phyloP scores from a whole-genome alignment of 2,797 vertebrate genomes.

The Thunnus albacares region DNA sequence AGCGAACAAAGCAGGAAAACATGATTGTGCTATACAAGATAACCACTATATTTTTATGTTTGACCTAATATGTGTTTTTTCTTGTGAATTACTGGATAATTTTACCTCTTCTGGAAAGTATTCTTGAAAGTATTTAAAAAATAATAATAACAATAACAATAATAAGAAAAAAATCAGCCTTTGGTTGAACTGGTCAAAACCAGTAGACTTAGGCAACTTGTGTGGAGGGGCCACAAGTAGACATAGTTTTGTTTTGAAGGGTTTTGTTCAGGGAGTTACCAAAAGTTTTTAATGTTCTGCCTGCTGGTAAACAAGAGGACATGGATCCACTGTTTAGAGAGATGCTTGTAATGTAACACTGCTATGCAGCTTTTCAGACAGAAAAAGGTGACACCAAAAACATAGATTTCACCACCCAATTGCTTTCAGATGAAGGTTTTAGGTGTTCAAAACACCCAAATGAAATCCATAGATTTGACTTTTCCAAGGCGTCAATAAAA shows the following conservation, averaged over 20 bases:
- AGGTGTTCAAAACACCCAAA: constrained; percentile 18
- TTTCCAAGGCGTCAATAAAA: constrained; percentile 22
- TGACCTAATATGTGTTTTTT: not conserved
- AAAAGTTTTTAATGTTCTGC: not conserved
- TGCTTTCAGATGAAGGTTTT: constrained; percentile 15
- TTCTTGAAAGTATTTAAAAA: not conserved
- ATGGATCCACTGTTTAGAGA: constrained; percentile 24
- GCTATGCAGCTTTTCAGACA: not conserved
- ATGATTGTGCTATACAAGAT: not conserved
- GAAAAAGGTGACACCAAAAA: constrained; percentile 13
- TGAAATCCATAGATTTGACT: constrained; percentile 44
- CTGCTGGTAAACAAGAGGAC: not conserved
- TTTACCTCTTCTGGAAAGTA: not conserved
- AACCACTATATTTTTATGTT: not conserved
- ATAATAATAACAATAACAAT: not conserved
- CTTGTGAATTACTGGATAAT: not conserved
- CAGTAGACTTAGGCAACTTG: not conserved
- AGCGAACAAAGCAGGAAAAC: not conserved
- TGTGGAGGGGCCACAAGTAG: not conserved
- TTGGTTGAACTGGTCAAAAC: not conserved
- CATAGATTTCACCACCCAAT: constrained; percentile 8
- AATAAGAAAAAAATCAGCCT: constrained; percentile 2
- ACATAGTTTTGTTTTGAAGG: not conserved
- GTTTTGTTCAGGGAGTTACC: not conserved
- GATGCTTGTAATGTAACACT: not conserved